Base-by-base conservation (phyloP, 2,113 vertebrate genomes). In the Oryzias curvinotus region DNA sequence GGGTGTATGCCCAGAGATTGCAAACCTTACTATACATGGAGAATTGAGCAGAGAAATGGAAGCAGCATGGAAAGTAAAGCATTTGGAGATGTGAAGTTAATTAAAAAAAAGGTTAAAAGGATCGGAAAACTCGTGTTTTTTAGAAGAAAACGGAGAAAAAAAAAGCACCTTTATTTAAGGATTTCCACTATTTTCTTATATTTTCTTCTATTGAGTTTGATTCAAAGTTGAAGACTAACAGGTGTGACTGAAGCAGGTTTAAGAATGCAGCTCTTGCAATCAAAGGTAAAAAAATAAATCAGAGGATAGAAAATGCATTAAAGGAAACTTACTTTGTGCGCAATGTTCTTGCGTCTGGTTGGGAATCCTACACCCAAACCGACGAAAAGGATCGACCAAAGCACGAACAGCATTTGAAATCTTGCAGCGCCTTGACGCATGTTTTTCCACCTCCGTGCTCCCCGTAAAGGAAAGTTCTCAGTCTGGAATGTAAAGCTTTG, bases 351-450 rank as follows among this genome's bases (percentile, higher is more conserved):
- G 72, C 82, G 91, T 52, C 87, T 90, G 48, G 91, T 73, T 4
- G 94, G 94, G 17, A 95, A 92, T 15, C 90, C 91, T 2, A 78
- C 73, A 48, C 84, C 90, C 19, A 84, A 66, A 14, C 84, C 83
- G 17, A 91, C 44, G 21, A 89, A 73, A 21, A 91, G 76, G 12
- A 91, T 51, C 21, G 92, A 81, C 5, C 90, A 72, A 25, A 91
- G 68, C 61, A 89, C 77, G 46, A 91, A 75, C 59, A 91, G 88
- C 71, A 90, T 48, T 47, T 86, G 86, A 52, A 84, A 68, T 67
- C 83, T 76, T 77, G 83, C 71, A 5, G 80, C 74, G 67, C 79
- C 78, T 65, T 74, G 59, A 73, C 82, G 62, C 93, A 95, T 95
- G 82, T 84, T 66, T 90, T 85, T 57, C 55, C 12, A 5, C 66